Base-by-base conservation (phyloP, 2,113 vertebrate species). In the Pheucticus melanocephalus region DNA sequence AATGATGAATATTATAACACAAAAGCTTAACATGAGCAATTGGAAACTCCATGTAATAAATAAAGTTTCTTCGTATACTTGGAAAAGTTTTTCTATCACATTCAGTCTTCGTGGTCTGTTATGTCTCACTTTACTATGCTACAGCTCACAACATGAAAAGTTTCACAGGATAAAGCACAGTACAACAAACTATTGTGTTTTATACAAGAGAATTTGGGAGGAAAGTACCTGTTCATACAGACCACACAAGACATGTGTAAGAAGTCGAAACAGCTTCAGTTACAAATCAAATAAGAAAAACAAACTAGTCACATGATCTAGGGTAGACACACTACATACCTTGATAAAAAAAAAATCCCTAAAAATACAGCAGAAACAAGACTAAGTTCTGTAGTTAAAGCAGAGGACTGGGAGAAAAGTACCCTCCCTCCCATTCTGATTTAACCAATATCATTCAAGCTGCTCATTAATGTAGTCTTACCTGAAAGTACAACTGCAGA, bases 381-480 rank as follows among this genome's bases (percentile, higher is more conserved):
- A 72, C 12, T 14, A 31, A 30, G 1, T 76, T 86, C 54, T 53
- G 4, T 31, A 66, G 47, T 22, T 57, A 75, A n/a, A 13, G 5
- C 4, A 70, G 25, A 65, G 3, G 5, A 65, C 14, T 48, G 3
- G 3, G 10, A 65, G 12, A 24, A 60, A 69, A 48, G 11, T 57
- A 28, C 8, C 15, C 12, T 37, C 53, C 14, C 15, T 69, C 23
- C 33, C 27, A 60, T 50, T 81, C 27, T 1, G 4, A 70, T 54
- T 70, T 70, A 60, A 83, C 50, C 31, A 33, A 45, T 28, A 8
- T 11, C 64, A 44, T 20, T 70, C 33, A 59, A 35, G 31, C 50
- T 6, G 0, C 39, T 30, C 19, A 37, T 28, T 30, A 45, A 59
- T 0, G 1, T 9, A 4, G 5, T 10, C n/a, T 90, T 42, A 68